These are phyloP conservation scores for Pyrrhia umbra DNA, from an alignment of 2,888 invertebrate species.

Conservation along the genomic window DNA sequence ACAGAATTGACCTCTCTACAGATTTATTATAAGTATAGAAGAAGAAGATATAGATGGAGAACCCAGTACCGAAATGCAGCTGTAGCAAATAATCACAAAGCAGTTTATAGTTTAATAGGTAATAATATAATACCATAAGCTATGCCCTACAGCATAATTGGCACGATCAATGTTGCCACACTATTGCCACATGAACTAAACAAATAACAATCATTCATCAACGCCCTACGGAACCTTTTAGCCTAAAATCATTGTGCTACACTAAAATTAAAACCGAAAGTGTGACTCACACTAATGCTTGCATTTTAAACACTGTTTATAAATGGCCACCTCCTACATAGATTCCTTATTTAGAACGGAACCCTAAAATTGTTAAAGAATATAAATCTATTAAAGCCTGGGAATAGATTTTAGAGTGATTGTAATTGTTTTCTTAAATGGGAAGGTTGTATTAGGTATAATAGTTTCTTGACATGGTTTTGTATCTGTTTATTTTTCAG, in stretches of 20 bases:
- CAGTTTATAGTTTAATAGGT: too few relatives aligned
- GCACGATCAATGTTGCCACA: conserved; percentile 20
- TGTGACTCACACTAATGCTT: conserved; percentile 64
- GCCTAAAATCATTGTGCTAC: conserved; percentile 33
- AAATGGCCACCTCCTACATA: conserved; percentile 43
- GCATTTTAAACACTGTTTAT: conserved; percentile 26
- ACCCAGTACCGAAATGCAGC: too few relatives aligned
- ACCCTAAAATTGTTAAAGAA: conserved; percentile 24
- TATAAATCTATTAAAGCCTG: conserved; percentile 30
- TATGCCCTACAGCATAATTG: neutral
- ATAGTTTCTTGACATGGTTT: too few relatives aligned
- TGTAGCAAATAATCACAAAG: too few relatives aligned
- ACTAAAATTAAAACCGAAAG: conserved; percentile 54
- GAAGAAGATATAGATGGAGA: too few relatives aligned
- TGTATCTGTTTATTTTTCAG: too few relatives aligned
- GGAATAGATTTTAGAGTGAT: too few relatives aligned
- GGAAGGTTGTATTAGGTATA: too few relatives aligned
- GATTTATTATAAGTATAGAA: too few relatives aligned
- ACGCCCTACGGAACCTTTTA: conserved; percentile 42
- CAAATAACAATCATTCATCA: conserved; percentile 36
- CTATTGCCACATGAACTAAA: conserved; percentile 20
- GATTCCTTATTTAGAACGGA: conserved; percentile 24
- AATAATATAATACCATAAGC: too few relatives aligned
- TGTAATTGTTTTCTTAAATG: too few relatives aligned
- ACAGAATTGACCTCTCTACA: too few relatives aligned